Base-by-base conservation (phyloP, 1,140 invertebrate species). In the Proctacanthus coquilletti region DNA sequence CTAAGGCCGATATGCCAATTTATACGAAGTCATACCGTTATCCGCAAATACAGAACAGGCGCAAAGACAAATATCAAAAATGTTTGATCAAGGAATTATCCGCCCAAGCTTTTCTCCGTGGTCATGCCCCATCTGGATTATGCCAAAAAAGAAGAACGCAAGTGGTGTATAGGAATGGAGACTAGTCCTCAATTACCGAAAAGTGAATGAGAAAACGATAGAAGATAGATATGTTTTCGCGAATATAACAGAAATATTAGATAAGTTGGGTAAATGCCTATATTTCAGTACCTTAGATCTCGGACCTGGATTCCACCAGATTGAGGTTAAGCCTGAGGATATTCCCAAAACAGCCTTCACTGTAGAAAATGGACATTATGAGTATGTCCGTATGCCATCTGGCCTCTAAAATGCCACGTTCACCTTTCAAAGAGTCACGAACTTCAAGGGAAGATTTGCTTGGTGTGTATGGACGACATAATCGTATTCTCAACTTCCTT, bases 141-240 rank as follows among this genome's bases (percentile, higher is more conserved):
- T 44, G 13, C 42, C 42, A 3, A 44, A 45, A 25, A 45, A 45
- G 34, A 30, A 18, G 6, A 42, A 50, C 30, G 48, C 42, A 18
- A 2, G n/a, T 18, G 38, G 33, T 18, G 33, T 44, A 25, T 21
- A 20, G 13, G 42, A 36, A 40, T 45, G 42, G 42, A 33, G 58
- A 25, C 27, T 63, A 8, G 50, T 58, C 9, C 45, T 61, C 4
- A 61, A 60, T 43, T 64, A 51, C 36, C 25, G 54, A 21, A 55
- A 56, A 42, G 27, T 63, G 23, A 64, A 65, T 45, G 47, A 57
- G 27, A 45, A 48, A 15, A 59, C 54, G 6, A 45, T 57, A 21
- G 49, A 45, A 14, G 66, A 72, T 46, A 44, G 42, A 30, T 73
- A 60, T 45, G 68, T 70, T 9, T 40, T 72, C 14, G 63, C 64